Percentiles rank a stretch among this genome's conserved stretches.
Conservation (phyloP, 1,140 invertebrate genomes). For the Monomorium pharaonis region DNA sequence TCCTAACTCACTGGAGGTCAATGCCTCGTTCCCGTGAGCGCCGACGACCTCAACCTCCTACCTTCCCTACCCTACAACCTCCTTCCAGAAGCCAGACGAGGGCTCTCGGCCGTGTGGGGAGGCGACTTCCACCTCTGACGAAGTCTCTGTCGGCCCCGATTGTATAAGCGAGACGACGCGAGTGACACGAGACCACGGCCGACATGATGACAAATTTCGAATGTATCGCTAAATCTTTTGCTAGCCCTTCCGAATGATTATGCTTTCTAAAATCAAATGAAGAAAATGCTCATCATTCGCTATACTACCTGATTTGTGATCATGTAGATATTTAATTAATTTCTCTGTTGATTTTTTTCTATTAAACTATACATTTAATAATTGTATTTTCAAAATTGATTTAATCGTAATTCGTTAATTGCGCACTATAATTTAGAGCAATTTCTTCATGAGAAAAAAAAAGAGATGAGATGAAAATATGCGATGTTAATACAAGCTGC, state of each 20-base stretch:
- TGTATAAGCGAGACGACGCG: slow-evolving; percentile 36
- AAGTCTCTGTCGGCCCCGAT: slow-evolving; percentile 2
- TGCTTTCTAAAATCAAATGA: slow-evolving; percentile 1
- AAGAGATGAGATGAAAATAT: background rate
- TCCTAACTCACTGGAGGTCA: slow-evolving; percentile 81
- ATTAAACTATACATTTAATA: background rate
- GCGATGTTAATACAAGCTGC: background rate
- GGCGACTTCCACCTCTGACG: slow-evolving; percentile 50
- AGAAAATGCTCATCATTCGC: background rate
- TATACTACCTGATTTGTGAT: background rate
- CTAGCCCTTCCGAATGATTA: background rate
- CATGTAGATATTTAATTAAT: background rate
- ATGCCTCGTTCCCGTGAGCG: slow-evolving; percentile 80
- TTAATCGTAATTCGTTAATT: background rate
- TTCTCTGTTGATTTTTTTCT: background rate
- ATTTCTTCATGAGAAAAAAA: background rate
- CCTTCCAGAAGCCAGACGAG: slow-evolving; percentile 76
- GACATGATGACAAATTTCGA: slow-evolving; percentile 24
- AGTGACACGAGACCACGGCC: slow-evolving; percentile 13
- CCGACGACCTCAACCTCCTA: slow-evolving; percentile 82
- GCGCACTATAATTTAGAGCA: background rate
- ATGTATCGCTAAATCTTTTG: background rate
- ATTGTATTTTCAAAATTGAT: too few species aligned
- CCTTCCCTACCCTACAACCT: slow-evolving; percentile 73
- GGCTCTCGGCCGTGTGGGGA: slow-evolving; percentile 48